Percentiles rank a stretch among this genome's conserved stretches.
phyloP scores from a whole-genome alignment of 2,113 vertebrate genomes.

The Nesogale talazaci region DNA sequence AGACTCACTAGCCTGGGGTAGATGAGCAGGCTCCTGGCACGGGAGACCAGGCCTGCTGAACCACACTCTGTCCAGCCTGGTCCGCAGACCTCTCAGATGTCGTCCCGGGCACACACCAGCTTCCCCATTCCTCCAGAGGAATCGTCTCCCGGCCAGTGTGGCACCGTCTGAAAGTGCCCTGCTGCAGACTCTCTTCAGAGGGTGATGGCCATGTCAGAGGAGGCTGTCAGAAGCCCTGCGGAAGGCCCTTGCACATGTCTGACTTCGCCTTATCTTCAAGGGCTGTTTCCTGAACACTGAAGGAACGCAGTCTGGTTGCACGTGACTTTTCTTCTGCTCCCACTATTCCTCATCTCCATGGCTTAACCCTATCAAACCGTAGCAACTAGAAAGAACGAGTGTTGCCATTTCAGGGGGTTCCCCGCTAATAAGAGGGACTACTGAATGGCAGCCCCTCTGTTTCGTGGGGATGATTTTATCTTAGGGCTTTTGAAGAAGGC shows the following conservation, averaged over 20 bases:
- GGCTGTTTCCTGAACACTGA: neutral
- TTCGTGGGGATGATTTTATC: constrained; percentile 35
- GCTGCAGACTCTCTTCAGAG: constrained; percentile 28
- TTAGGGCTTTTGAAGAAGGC: constrained; percentile 17
- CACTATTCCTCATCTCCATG: neutral
- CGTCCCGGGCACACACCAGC: neutral
- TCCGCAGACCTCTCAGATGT: neutral
- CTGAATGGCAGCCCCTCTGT: neutral
- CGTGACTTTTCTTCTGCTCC: constrained; percentile 39
- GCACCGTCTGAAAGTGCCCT: neutral
- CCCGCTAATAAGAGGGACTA: constrained; percentile 4
- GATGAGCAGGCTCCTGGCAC: neutral
- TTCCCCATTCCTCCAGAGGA: neutral
- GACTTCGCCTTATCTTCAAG: neutral
- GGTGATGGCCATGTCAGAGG: constrained; percentile 31
- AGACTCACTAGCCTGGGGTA: neutral
- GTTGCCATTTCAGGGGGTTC: neutral
- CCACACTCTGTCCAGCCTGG: neutral
- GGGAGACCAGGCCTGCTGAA: constrained; percentile 19
- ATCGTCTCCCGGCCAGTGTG: neutral
- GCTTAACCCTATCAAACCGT: constrained; percentile 29
- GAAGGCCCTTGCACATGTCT: neutral
- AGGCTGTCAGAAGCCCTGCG: neutral
- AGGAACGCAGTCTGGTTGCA: constrained; percentile 34
- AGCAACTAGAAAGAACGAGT: neutral